phyloP scores from a whole-genome alignment of 2,113 vertebrate genomes.

The Eidolon helvum region DNA sequence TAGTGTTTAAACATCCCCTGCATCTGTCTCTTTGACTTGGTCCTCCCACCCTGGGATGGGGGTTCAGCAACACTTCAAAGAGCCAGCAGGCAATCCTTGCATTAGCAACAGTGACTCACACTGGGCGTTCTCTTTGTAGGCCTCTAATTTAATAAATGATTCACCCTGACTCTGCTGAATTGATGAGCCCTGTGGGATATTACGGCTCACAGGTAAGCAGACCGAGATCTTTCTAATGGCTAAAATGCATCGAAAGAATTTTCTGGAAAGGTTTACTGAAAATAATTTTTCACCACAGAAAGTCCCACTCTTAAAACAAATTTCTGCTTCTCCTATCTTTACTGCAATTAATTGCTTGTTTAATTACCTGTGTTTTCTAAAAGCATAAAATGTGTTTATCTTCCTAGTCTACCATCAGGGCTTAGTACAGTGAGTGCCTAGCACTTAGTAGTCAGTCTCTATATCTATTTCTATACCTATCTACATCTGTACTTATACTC shows the following conservation, averaged over 20 bases:
- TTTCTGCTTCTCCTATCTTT: not conserved
- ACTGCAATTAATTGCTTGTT: not conserved
- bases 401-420: not conserved
- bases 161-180: slow-evolving; percentile 30
- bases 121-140: slow-evolving; percentile 25
- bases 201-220: not conserved
- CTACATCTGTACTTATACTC: not conserved
- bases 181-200: not conserved
- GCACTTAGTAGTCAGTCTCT: not conserved
- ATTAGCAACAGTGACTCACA: slow-evolving; percentile 47
- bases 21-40: not conserved
- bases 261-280: slow-evolving; percentile 33
- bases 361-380: not conserved
- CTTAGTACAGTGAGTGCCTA: not conserved
- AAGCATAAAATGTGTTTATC: not conserved
- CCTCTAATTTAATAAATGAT: slow-evolving; percentile 60
- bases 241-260: not conserved
- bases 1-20: not conserved
- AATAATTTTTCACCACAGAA: not conserved
- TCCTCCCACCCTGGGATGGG: not conserved
- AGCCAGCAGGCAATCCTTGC: not conserved
- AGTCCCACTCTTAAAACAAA: not conserved
- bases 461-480: not conserved
- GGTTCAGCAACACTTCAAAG: not conserved
- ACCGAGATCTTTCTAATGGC: not conserved